A percentile compares a stretch with the other conserved stretches of the same genome.
Evolutionary conservation across 2,797 vertebrate species (phyloP).

Genomic region (Buceros bicornis): DNA sequence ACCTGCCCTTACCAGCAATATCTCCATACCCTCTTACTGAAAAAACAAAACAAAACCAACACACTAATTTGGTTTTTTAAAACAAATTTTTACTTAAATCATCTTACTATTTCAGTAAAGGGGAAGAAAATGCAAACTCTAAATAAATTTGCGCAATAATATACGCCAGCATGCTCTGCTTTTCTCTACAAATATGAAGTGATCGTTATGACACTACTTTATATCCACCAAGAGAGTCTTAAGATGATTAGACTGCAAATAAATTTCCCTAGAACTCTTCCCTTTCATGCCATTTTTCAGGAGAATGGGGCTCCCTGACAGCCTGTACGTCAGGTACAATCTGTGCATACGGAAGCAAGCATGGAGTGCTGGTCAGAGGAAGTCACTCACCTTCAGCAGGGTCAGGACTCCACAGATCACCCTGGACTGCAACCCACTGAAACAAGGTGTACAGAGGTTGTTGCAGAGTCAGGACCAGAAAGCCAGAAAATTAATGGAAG

Average conservation of each 20-base stretch:
- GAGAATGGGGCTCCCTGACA: not conserved
- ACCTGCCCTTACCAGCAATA: constrained; percentile 44
- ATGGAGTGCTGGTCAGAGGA: not conserved
- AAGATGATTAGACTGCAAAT: not conserved
- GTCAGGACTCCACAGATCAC: not conserved
- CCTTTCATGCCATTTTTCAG: not conserved
- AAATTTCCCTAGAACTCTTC: not conserved
- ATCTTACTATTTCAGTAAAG: not conserved
- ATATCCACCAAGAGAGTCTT: not conserved
- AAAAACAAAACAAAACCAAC: not conserved
- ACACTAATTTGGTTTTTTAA: not conserved
- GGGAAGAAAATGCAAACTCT: not conserved
- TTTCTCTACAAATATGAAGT: not conserved
- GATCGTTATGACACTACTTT: not conserved
- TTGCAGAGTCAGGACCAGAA: not conserved
- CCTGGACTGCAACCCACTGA: fast-evolving
- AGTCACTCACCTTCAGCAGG: not conserved
- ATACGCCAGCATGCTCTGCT: fast-evolving
- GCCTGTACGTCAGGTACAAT: not conserved
- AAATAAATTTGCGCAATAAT: not conserved
- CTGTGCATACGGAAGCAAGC: not conserved
- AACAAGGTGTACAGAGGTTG: not conserved
- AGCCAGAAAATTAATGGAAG: not conserved
- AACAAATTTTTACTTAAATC: not conserved
- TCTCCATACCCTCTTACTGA: not conserved